Evolutionary conservation across 1,140 invertebrate species (phyloP).

Genomic region (Temnothorax curvispinosus): DNA sequence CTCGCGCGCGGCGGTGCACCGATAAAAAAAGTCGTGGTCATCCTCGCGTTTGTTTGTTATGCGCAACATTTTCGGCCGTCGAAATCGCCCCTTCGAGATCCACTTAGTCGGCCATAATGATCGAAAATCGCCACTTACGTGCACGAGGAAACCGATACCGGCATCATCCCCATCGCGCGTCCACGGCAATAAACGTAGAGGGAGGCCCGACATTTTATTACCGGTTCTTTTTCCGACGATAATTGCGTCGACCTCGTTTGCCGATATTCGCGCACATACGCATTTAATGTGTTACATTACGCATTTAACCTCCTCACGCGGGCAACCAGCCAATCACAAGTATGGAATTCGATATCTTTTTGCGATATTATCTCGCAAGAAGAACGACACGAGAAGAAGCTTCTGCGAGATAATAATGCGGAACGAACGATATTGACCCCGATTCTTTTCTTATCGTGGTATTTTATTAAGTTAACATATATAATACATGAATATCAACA

Average conservation of each 20-base stretch:
- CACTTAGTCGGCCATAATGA: slow-evolving; percentile 67
- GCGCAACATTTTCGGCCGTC: slow-evolving; percentile 38
- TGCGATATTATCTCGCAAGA: background rate
- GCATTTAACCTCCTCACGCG: background rate
- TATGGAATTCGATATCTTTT: slow-evolving; percentile 47
- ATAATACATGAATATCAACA: background rate
- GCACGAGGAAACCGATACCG: slow-evolving; percentile 22
- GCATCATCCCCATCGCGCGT: slow-evolving; percentile 26
- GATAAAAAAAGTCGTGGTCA: slow-evolving; percentile 4
- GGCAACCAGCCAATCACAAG: background rate
- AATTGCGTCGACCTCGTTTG: slow-evolving; percentile 64
- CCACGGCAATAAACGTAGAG: slow-evolving; percentile 59
- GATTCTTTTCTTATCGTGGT: slow-evolving; percentile 10
- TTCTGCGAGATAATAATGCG: background rate
- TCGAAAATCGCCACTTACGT: slow-evolving; percentile 70
- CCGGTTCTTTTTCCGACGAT: slow-evolving; percentile 48
- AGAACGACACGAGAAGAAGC: background rate
- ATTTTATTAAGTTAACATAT: background rate
- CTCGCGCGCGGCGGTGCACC: background rate
- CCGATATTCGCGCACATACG: slow-evolving; percentile 41
- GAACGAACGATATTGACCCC: background rate
- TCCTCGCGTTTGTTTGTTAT: slow-evolving; percentile 62
- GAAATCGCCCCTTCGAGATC: slow-evolving; percentile 57
- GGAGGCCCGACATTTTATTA: slow-evolving; percentile 60
- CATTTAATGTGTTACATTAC: background rate